Evolutionary conservation across 2,888 invertebrate genomes (phyloP), one percentile per base, ranked within the genome.

Genomic region (Busseola fusca): DNA sequence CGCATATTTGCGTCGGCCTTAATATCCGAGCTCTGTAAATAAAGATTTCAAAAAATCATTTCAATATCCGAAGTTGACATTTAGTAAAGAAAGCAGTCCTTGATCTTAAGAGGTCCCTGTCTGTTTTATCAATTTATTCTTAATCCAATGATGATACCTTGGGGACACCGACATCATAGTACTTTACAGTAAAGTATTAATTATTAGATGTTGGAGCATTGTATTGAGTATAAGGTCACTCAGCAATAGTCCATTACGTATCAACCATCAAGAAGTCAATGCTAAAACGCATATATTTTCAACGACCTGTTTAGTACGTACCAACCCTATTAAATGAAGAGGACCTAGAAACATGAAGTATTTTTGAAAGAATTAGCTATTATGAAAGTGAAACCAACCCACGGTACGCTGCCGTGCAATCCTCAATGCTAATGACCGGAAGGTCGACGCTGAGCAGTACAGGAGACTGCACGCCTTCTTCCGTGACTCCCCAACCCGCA

Each of bases 401-500:
- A 40, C 87, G 91, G 73, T 91, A 94, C 4, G 86, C 87, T 3
- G 58, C 59, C 37, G 86, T 84, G 73, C 94, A 94, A 1, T 91
- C 89, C 3, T 81, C 71, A 16, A 87, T 90, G 7, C 84, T 75
- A 3, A 96, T 85, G 10, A 92, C 84, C 0, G 94, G 91, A 16
- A 96, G 73, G 0, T 89, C 89, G 0, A 96, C 95, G 50, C 92
- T 93, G 6, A 96, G 90, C 37, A 96, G 88, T 21, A 93, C 93
- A 0, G 93, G 88, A 1, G 96, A 96, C 57, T 93, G 92, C 1
- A 92, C 69, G 0, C 94, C 94, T 0, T 86, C 84, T 77, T 96
- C 96, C 0, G 96, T 96, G 30, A 94, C 90, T 18, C 97, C 97
- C 96, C 97, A 97, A 0, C 97, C 97, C 0, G 96, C 96, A 2